Evolutionary conservation across 2,888 invertebrate species (phyloP).

Genomic region (Cephus pygmeus): DNA sequence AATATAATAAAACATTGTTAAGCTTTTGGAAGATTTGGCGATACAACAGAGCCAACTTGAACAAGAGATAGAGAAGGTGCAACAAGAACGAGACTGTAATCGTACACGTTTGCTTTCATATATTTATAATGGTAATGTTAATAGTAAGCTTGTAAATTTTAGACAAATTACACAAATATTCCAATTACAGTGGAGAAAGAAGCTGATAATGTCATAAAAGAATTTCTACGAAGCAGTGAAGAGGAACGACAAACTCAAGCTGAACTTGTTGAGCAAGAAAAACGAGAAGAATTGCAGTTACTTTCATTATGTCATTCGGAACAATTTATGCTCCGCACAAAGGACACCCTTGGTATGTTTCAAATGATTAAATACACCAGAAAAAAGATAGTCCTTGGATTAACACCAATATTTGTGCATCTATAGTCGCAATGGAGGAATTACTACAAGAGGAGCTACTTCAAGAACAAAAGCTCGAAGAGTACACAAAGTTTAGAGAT

Average conservation of each 20-base stretch:
- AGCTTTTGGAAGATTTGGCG: constrained; percentile 70
- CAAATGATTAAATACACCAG: background rate
- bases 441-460: constrained; percentile 76
- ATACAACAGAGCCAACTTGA: constrained; percentile 76
- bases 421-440: constrained; percentile 75
- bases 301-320: constrained; percentile 70
- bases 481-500: constrained; percentile 72
- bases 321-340: constrained; percentile 70
- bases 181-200: constrained; percentile 71
- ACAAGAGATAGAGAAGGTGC: constrained; percentile 75
- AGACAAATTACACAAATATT: constrained; percentile 6
- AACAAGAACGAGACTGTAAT: constrained; percentile 72
- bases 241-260: constrained; percentile 72
- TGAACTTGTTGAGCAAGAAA: constrained; percentile 74
- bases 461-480: constrained; percentile 71
- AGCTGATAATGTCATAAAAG: constrained; percentile 75
- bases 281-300: constrained; percentile 74
- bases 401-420: background rate
- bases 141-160: constrained; percentile 5
- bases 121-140: constrained; percentile 52
- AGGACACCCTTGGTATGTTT: constrained; percentile 72
- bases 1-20: constrained; percentile 31
- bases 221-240: constrained; percentile 73
- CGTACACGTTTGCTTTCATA: constrained; percentile 52
- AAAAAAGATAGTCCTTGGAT: background rate